A percentile compares a stretch with the other conserved stretches of the same genome.
Evolutionary conservation across 2,113 vertebrate species (phyloP).

Genomic region (Solea solea): DNA sequence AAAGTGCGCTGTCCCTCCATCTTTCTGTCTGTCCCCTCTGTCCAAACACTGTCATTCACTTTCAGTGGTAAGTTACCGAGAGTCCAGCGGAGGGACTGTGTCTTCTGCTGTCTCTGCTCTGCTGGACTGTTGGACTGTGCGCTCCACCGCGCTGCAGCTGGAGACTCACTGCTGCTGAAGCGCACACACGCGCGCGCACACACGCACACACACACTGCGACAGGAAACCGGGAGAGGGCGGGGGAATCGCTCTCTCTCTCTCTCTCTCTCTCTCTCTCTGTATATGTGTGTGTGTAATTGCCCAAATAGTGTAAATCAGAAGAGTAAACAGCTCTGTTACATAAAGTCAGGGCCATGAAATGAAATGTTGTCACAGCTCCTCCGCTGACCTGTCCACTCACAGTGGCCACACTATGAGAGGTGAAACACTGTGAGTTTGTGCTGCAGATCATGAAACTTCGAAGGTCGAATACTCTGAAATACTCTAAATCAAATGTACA

Average conservation of each 20-base stretch:
- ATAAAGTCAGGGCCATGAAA: constrained; percentile 12
- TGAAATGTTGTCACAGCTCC: neutral
- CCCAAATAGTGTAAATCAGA: constrained; percentile 44
- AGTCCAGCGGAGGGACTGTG: neutral
- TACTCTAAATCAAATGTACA: no score
- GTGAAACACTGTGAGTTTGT: neutral
- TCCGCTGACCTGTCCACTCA: neutral
- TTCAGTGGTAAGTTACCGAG: neutral
- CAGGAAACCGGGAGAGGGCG: constrained; percentile 62
- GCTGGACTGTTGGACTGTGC: constrained; percentile 8
- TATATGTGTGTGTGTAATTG: neutral
- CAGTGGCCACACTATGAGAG: neutral
- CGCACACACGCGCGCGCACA: constrained; percentile 1
- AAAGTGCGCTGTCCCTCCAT: constrained; percentile 43
- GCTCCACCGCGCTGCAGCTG: constrained; percentile 63
- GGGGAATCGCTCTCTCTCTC: constrained; percentile 25
- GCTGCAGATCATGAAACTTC: no score
- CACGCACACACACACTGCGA: constrained; percentile 5
- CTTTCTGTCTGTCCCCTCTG: neutral
- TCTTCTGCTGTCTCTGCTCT: neutral
- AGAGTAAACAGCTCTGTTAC: constrained; percentile 50
- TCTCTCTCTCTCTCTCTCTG: constrained; percentile 3
- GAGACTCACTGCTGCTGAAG: constrained; percentile 55
- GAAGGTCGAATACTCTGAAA: no score
- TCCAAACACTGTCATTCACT: constrained; percentile 23